Base-by-base conservation (phyloP, 2,888 invertebrate genomes). In the Boloria selene region DNA sequence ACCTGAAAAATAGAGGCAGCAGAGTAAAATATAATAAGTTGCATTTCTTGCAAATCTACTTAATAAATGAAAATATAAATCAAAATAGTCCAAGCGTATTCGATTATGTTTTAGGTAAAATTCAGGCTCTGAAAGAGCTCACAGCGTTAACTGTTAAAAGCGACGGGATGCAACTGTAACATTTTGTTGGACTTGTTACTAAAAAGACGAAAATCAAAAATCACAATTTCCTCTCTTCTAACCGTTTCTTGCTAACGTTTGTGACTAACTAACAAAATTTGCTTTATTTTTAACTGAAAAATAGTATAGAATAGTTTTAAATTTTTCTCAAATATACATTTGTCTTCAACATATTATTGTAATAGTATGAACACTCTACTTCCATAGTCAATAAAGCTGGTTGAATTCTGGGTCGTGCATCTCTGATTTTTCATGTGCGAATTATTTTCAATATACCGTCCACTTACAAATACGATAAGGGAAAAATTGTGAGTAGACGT, bases 181-280 rank as follows among this genome's bases (percentile, higher is more conserved):
- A 64, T 67, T 64, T 58, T 45, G 22, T 54, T 51, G 59, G 49
- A 60, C 51, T 51, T 49, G 58, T 58, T 58, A 16, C 10, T 26
- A 67, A 67, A 67, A 55, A 64, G 55, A 22, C 10, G 16, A 60
- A 67, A 67, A 55, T 47, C 2, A 55, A 42, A 61, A 67, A 65
- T 65, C 67, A 47, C 62, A 59, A 65, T 62, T 62, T 18, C 54
- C 38, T 38, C 54, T 18, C 26, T 17, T 10, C 55, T 26, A 18
- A 50, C 2, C 49, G 38, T 49, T 64, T 64, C 31, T 58, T 44
- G 51, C 44, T 59, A 17, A 49, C 31, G 59, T 3, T 22, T 22
- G 56, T 50, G 49, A 59, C 16, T 31, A 26, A 49, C 31, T 59
- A 47, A 31, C 59, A 17, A 16, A 50, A 7, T 59, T 49, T 49